phyloP scores from a whole-genome alignment of 2,888 invertebrate genomes.

The Lissocephala sabroskyi region DNA sequence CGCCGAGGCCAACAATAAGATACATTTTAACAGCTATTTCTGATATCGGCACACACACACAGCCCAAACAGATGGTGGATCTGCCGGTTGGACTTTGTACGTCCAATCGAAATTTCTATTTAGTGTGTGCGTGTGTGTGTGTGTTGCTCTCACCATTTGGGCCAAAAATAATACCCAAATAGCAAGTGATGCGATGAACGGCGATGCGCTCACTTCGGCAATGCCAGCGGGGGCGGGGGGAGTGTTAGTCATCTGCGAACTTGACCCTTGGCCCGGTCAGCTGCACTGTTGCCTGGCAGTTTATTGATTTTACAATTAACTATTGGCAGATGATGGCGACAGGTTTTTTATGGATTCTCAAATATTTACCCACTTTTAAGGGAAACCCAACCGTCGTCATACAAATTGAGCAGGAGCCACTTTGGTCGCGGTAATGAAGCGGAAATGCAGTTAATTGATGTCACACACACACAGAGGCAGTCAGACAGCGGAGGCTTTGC shows the following conservation, averaged over 20 bases:
- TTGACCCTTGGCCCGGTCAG: not conserved
- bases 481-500: too few species aligned
- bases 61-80: not conserved
- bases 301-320: conserved; percentile 10
- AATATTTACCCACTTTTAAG: too few species aligned
- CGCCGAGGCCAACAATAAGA: conserved; percentile 17
- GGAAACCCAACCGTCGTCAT: too few species aligned
- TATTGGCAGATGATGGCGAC: not conserved
- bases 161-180: too few species aligned
- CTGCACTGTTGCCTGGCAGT: not conserved
- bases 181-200: too few species aligned
- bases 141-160: conserved; percentile 10
- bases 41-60: not conserved
- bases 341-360: too few species aligned
- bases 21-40: conserved; percentile 1
- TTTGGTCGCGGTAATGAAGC: not conserved
- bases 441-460: conserved; percentile 14
- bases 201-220: too few species aligned
- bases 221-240: too few species aligned
- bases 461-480: not conserved
- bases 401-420: not conserved
- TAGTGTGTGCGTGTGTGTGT: conserved; percentile 37
- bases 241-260: too few species aligned
- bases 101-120: conserved; percentile 46
- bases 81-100: conserved; percentile 46